Evolutionary conservation across 2,113 vertebrate species (phyloP).

Genomic region (Dolichallabes microphthalmus): DNA sequence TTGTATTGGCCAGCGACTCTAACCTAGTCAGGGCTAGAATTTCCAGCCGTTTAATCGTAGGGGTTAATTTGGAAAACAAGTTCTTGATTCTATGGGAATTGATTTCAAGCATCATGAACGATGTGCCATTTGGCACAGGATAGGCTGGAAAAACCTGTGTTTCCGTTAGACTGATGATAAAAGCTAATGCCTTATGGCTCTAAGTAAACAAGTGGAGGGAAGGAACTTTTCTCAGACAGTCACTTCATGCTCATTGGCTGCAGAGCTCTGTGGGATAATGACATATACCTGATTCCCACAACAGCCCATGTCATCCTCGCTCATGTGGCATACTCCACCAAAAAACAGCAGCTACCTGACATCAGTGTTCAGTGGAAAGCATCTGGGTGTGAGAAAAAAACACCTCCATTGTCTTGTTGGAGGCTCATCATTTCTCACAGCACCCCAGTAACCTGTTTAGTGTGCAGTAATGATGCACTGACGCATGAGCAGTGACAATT

Average conservation of each 20-base stretch:
- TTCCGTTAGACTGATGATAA: slow-evolving; percentile 41
- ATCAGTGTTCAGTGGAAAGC: slow-evolving; percentile 23
- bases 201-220: slow-evolving; percentile 57
- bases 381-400: slow-evolving; percentile 52
- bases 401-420: slow-evolving; percentile 31
- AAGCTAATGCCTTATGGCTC: slow-evolving; percentile 44
- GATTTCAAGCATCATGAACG: slow-evolving; percentile 35
- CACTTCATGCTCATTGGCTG: slow-evolving; percentile 56
- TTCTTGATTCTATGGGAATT: slow-evolving; percentile 36
- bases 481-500: neutral
- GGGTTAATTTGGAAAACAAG: slow-evolving; percentile 22
- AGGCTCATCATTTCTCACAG: slow-evolving; percentile 13
- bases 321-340: slow-evolving; percentile 66
- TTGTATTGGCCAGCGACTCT: neutral
- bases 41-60: slow-evolving; percentile 16
- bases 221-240: slow-evolving; percentile 55
- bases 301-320: slow-evolving; percentile 55
- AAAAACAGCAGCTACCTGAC: slow-evolving; percentile 49
- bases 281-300: slow-evolving; percentile 70
- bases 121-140: slow-evolving; percentile 35
- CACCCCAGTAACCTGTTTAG: slow-evolving; percentile 1
- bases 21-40: neutral
- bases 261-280: slow-evolving; percentile 72
- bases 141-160: slow-evolving; percentile 55
- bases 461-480: neutral